phyloP scores from a whole-genome alignment of 2,797 vertebrate genomes.

The Liasis olivaceus region DNA sequence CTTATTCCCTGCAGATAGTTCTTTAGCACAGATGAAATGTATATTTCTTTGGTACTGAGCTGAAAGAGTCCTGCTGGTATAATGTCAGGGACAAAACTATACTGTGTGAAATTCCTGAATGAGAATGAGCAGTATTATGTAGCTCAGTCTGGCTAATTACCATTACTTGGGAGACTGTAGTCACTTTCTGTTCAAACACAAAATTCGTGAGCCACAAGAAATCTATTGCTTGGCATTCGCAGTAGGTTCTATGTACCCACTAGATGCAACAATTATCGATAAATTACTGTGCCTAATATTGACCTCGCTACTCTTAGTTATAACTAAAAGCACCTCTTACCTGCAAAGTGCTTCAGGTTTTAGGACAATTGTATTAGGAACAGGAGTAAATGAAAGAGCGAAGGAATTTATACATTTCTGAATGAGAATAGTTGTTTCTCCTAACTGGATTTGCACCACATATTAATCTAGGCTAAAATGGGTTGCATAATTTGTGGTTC shows the following conservation, averaged over 20 bases:
- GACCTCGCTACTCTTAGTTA: conserved; percentile 24
- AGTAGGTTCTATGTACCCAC: not conserved
- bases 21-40: conserved; percentile 30
- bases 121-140: not conserved
- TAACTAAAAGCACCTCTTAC: conserved; percentile 11
- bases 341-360: conserved; percentile 3
- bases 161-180: not conserved
- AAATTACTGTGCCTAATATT: conserved; percentile 20
- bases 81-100: conserved; percentile 8
- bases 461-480: not conserved
- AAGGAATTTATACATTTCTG: not conserved
- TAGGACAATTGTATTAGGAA: not conserved
- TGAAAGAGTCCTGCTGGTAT: conserved; percentile 5
- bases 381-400: not conserved
- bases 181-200: not conserved
- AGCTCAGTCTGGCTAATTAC: not conserved
- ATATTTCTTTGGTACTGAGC: conserved; percentile 8
- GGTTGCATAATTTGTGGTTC: not conserved
- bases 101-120: conserved; percentile 26
- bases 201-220: not conserved
- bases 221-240: not conserved
- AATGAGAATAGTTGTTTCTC: not conserved
- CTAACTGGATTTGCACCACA: not conserved
- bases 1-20: conserved; percentile 22
- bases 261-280: not conserved